Percentiles rank a stretch among this genome's conserved stretches.
Conservation (phyloP, 2,113 vertebrate species). For the Gymnogyps californianus region DNA sequence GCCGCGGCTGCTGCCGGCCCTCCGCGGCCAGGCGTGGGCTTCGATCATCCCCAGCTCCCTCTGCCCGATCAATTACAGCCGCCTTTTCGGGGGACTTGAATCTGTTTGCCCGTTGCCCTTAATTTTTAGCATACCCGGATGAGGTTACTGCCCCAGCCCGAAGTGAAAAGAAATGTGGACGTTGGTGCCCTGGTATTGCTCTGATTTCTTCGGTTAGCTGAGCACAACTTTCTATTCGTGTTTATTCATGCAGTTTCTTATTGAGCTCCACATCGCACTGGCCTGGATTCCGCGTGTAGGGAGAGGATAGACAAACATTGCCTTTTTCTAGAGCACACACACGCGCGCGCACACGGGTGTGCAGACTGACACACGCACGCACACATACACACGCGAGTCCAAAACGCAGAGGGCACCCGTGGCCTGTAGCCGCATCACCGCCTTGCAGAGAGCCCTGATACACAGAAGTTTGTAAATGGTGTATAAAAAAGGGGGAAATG, state of each 20-base stretch:
- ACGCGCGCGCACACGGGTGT: neutral
- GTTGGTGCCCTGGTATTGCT: conserved; percentile 78
- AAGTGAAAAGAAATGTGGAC: conserved; percentile 53
- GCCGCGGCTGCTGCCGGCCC: neutral
- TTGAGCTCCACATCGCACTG: conserved; percentile 78
- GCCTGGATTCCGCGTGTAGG: conserved; percentile 71
- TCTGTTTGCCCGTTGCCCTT: conserved; percentile 41
- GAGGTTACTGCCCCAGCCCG: conserved; percentile 42
- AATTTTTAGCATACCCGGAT: conserved; percentile 48
- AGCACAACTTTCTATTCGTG: conserved; percentile 94
- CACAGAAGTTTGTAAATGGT: neutral
- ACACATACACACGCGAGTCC: neutral
- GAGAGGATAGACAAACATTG: conserved; percentile 47
- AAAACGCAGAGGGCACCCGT: neutral
- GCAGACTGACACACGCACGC: neutral
- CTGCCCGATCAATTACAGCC: conserved; percentile 6
- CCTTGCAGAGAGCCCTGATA: neutral
- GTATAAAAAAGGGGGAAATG: neutral
- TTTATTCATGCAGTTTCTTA: conserved; percentile 93
- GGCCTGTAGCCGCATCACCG: neutral
- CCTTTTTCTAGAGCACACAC: neutral
- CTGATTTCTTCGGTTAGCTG: conserved; percentile 93
- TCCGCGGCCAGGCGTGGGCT: neutral
- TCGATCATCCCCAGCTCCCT: neutral
- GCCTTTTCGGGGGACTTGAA: neutral